These are phyloP conservation scores for Heliconius congener DNA, from an alignment of 1,140 invertebrate species.

Conservation along the genomic window DNA sequence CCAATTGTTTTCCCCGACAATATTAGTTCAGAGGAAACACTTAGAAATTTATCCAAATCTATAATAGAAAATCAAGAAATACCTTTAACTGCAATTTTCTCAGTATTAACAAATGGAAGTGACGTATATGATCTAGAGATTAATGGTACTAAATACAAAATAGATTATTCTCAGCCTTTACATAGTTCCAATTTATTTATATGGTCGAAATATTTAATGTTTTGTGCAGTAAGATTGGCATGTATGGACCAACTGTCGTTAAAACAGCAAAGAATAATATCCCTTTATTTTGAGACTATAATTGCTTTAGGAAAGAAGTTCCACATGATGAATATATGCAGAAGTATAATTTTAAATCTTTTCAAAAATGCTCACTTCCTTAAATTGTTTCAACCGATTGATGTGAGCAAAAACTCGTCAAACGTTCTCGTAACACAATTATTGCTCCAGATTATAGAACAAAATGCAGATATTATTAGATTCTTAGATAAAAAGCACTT, in stretches of 20 bases:
- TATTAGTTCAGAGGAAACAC: constrained; percentile 53
- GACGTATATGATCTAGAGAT: constrained; percentile 50
- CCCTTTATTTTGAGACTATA: constrained; percentile 56
- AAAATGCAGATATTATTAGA: constrained; percentile 59
- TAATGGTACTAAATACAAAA: constrained; percentile 48
- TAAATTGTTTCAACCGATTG: constrained; percentile 80
- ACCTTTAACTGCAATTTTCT: constrained; percentile 57
- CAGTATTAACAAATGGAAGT: constrained; percentile 44
- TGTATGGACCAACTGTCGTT: constrained; percentile 57
- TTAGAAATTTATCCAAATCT: constrained; percentile 59
- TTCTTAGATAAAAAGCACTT: constrained; percentile 60
- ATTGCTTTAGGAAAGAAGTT: constrained; percentile 57
- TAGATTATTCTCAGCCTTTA: constrained; percentile 46
- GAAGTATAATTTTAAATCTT: constrained; percentile 61
- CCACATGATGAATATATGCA: constrained; percentile 56
- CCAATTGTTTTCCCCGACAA: constrained; percentile 55
- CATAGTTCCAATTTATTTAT: constrained; percentile 68
- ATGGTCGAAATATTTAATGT: constrained; percentile 74
- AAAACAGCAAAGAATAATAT: constrained; percentile 54
- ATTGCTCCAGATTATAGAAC: constrained; percentile 68
- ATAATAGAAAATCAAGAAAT: constrained; percentile 59
- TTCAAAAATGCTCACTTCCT: constrained; percentile 82
- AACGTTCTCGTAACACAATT: constrained; percentile 74
- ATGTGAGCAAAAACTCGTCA: constrained; percentile 61
- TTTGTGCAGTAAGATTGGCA: constrained; percentile 65